These are phyloP conservation scores for Actenoides lindsayi DNA, from an alignment of 2,113 vertebrate species.

Conservation along the genomic window DNA sequence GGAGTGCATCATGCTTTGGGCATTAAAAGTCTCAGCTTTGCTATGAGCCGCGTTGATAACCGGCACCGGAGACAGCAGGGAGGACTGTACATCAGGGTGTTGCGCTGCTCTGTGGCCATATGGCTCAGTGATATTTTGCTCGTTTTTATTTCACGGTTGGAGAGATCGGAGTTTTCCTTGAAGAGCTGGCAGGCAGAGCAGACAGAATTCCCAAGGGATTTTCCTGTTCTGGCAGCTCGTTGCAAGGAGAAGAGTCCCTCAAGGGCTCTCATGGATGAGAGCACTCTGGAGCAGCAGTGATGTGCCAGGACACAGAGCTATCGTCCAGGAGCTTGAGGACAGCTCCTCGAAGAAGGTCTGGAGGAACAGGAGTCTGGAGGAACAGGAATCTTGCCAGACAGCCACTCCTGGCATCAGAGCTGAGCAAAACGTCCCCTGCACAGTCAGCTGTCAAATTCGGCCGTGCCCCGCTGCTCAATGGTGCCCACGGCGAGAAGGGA, in stretches of 20 bases:
- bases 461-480: background rate
- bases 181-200: constrained; percentile 4
- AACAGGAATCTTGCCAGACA: background rate
- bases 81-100: background rate
- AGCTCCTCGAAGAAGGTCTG: rapidly evolving
- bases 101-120: background rate
- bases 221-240: background rate
- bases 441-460: rapidly evolving
- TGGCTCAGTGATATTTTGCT: background rate
- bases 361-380: background rate
- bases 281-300: background rate
- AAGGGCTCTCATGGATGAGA: background rate
- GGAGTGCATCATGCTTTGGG: background rate
- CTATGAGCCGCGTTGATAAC: background rate
- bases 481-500: background rate
- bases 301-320: background rate
- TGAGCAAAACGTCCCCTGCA: background rate
- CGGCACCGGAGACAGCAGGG: background rate
- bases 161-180: background rate
- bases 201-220: background rate
- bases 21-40: background rate
- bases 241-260: background rate
- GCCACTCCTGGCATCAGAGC: background rate
- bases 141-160: background rate
- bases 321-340: background rate